phyloP scores from a whole-genome alignment of 1,140 invertebrate genomes.

The Lucilia sericata region DNA sequence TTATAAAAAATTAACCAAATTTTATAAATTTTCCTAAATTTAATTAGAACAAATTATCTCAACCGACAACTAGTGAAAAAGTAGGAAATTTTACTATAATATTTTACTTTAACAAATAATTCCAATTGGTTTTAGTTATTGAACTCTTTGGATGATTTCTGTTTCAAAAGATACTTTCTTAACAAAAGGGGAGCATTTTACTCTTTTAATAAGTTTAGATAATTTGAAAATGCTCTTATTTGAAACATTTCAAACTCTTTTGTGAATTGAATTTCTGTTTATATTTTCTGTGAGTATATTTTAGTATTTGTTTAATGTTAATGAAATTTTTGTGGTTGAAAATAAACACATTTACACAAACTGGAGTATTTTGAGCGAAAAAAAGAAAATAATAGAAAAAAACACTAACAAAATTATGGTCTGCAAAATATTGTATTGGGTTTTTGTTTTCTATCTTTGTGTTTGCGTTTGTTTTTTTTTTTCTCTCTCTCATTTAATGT shows the following conservation, averaged over 20 bases:
- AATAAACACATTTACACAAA: neutral
- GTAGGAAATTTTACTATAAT: no score
- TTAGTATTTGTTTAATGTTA: neutral
- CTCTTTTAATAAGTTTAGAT: neutral
- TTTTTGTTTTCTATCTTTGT: neutral
- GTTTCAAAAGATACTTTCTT: neutral
- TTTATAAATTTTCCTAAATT: no score
- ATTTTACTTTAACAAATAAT: no score
- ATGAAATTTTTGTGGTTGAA: conserved; percentile 38
- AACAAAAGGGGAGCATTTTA: neutral
- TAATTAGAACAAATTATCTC: no score
- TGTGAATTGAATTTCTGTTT: neutral
- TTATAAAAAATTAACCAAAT: no score
- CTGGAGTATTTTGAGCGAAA: neutral
- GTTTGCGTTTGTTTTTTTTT: neutral
- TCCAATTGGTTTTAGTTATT: no score
- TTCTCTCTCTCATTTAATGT: neutral
- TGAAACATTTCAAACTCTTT: neutral
- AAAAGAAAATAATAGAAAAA: neutral
- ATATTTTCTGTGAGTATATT: neutral
- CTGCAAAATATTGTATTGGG: conserved; percentile 22
- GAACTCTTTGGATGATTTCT: no score
- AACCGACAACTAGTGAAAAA: no score
- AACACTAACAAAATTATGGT: conserved; percentile 17
- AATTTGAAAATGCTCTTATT: neutral